Conservation (phyloP, 2,888 invertebrate species). For the Amblyjoppa proteus region DNA sequence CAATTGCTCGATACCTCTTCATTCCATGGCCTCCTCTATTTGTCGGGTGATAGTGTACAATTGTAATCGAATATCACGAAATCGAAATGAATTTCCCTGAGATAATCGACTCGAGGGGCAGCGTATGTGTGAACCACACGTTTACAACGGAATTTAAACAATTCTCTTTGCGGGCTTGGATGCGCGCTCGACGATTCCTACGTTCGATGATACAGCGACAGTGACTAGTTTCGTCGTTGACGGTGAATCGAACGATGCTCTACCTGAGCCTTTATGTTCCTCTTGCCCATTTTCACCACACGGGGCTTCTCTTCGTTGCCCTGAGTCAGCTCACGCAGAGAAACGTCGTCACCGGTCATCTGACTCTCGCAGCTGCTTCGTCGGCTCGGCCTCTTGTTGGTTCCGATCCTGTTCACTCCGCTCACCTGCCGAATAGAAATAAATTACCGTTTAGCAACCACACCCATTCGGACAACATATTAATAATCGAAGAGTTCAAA, state of each 20-base stretch:
- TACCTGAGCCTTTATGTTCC: constrained; percentile 94
- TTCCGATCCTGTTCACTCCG: constrained; percentile 80
- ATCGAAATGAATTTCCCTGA: constrained; percentile 35
- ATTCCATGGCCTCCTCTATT: background rate
- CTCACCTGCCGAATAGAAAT: constrained; percentile 75
- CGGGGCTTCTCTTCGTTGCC: constrained; percentile 86
- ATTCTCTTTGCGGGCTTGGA: background rate
- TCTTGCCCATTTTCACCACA: constrained; percentile 92
- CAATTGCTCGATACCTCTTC: background rate
- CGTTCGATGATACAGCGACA: background rate
- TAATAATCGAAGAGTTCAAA: background rate
- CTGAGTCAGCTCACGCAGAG: constrained; percentile 84
- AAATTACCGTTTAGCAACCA: background rate
- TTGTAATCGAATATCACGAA: constrained; percentile 53
- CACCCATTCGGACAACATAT: background rate
- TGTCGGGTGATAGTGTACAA: constrained; percentile 17
- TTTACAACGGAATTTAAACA: background rate
- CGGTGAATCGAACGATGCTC: constrained; percentile 5
- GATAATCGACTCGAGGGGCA: constrained; percentile 18
- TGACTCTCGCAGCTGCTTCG: constrained; percentile 86
- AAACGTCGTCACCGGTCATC: constrained; percentile 83
- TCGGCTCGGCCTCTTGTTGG: constrained; percentile 83
- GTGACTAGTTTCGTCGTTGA: background rate
- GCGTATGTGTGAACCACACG: background rate
- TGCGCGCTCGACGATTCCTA: background rate